phyloP scores from a whole-genome alignment of 30 jellyfish, hydroid and myxozoan genomes.

The Turritopsis rubra region DNA sequence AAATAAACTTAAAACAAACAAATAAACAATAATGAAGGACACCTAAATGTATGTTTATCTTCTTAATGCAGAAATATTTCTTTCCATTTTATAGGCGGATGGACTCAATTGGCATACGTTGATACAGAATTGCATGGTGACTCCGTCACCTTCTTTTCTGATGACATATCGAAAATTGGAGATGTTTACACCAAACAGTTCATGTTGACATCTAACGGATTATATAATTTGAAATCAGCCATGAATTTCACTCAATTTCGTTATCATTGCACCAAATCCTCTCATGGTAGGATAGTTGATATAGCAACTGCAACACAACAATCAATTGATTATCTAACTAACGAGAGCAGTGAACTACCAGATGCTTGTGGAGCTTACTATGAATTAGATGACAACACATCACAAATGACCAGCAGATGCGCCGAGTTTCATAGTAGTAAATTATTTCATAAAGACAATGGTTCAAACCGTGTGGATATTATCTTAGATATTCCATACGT shows the following conservation, averaged over 20 bases:
- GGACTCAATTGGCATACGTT: not conserved
- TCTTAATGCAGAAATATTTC: not conserved
- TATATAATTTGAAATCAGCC: not conserved
- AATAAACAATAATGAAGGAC: not conserved
- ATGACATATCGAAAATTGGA: not conserved
- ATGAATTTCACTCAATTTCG: not conserved
- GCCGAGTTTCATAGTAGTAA: not conserved
- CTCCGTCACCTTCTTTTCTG: not conserved
- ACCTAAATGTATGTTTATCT: too few relatives aligned
- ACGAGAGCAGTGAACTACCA: not conserved
- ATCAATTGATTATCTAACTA: not conserved
- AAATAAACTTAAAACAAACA: too few relatives aligned
- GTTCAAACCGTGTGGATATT: not conserved
- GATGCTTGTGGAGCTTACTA: conserved; percentile 11
- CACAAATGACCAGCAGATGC: not conserved
- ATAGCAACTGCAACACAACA: not conserved
- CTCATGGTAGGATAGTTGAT: conserved; percentile 9
- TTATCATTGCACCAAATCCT: not conserved
- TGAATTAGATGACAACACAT: not conserved
- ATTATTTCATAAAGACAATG: not conserved
- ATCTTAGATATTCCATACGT: not conserved
- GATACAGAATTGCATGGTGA: not conserved
- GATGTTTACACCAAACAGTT: not conserved
- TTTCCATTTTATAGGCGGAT: not conserved
- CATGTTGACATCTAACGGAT: not conserved